phyloP scores from a whole-genome alignment of 2,797 vertebrate genomes.

The Melanogrammus aeglefinus region DNA sequence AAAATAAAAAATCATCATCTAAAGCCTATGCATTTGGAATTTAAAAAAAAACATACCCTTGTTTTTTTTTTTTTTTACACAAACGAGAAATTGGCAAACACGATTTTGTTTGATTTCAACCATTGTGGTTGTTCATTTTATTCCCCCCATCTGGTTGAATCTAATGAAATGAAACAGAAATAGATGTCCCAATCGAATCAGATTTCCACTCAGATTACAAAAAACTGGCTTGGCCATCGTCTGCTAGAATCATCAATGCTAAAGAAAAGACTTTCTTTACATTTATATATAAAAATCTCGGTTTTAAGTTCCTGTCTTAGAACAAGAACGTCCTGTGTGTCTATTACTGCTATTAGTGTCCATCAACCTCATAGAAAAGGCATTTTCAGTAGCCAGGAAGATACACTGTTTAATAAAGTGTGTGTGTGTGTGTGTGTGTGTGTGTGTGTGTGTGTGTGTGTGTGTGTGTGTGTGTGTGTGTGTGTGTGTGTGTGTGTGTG shows the following conservation, averaged over 20 bases:
- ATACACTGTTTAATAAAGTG: neutral
- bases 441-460: no score
- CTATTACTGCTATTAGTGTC: slow-evolving; percentile 34
- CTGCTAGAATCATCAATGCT: slow-evolving; percentile 56
- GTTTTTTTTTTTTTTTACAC: no score
- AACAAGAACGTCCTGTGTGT: slow-evolving; percentile 43
- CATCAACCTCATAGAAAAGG: neutral
- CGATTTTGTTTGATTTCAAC: neutral
- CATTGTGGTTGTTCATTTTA: neutral
- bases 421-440: neutral
- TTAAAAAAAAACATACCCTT: neutral
- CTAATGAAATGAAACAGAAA: neutral
- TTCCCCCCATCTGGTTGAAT: neutral
- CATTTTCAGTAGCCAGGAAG: neutral
- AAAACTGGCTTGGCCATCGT: slow-evolving; percentile 16
- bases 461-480: neutral
- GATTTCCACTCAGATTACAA: slow-evolving; percentile 23
- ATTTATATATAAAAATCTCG: slow-evolving; percentile 35
- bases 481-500: neutral
- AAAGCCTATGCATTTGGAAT: neutral
- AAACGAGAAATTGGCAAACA: neutral
- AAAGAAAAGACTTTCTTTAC: slow-evolving; percentile 27
- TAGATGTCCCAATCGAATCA: slow-evolving; percentile 18
- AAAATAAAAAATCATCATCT: slow-evolving; percentile 22
- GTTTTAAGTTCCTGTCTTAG: slow-evolving; percentile 34